Evolutionary conservation across 1,140 invertebrate species (phyloP).

Genomic region (Lepidostoma basale): DNA sequence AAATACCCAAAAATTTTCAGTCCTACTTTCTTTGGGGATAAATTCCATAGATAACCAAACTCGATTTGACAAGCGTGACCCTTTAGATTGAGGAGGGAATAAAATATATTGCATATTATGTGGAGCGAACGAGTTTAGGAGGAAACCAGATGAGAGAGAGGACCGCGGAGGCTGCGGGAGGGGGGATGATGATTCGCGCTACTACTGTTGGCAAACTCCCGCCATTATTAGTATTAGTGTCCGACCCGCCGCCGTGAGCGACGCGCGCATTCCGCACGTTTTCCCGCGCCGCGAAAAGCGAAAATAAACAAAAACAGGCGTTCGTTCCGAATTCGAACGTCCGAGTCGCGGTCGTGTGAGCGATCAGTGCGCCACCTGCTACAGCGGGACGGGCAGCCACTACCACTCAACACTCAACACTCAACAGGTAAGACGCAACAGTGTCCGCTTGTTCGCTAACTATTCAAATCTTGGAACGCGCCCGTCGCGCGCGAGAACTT

Average conservation of each 20-base stretch:
- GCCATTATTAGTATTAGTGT: neutral
- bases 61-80: neutral
- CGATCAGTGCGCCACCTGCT: neutral
- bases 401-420: too few species aligned
- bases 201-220: neutral
- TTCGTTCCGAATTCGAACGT: neutral
- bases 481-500: too few species aligned
- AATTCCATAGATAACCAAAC: too few species aligned
- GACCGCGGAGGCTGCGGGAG: neutral
- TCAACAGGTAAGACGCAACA: conserved; percentile 9
- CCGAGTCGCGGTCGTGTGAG: neutral
- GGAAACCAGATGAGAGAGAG: too few species aligned
- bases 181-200: neutral
- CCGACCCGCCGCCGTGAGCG: neutral
- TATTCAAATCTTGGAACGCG: neutral
- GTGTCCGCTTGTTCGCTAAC: neutral
- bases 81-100: neutral
- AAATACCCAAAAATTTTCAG: too few species aligned
- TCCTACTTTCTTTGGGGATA: too few species aligned
- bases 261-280: neutral
- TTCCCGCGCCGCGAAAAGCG: neutral
- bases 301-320: conserved; percentile 4
- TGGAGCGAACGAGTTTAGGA: neutral
- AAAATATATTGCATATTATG: conserved; percentile 4
- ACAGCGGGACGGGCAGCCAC: too few species aligned